A percentile compares a stretch with the other conserved stretches of the same genome.
Evolutionary conservation across 2,888 invertebrate genomes (phyloP).

Genomic region (Pandemis cinnamomeana): DNA sequence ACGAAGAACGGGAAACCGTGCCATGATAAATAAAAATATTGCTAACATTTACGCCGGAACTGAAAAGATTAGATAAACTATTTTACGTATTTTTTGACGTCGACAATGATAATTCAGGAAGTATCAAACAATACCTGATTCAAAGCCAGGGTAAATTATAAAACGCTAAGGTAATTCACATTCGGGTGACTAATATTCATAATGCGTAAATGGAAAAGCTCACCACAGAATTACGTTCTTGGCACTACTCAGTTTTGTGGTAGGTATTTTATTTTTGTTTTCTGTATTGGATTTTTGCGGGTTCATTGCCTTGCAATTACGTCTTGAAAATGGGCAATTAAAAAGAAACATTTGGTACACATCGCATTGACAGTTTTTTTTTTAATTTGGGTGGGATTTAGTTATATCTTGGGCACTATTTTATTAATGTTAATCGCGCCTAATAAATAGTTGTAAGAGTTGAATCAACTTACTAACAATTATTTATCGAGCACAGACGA

Average conservation of each 20-base stretch:
- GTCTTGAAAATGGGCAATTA: no score
- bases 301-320: not conserved
- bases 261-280: not conserved
- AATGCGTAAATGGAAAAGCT: not conserved
- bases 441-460: no score
- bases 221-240: not conserved
- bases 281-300: not conserved
- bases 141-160: not conserved
- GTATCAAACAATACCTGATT: not conserved
- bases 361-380: no score
- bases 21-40: not conserved
- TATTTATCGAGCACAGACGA: not conserved
- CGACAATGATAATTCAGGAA: not conserved
- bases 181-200: slow-evolving; percentile 6
- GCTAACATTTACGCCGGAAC: not conserved
- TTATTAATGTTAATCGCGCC: no score
- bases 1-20: not conserved
- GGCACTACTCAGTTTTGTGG: not conserved
- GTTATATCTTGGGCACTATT: no score
- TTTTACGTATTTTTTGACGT: not conserved
- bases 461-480: no score
- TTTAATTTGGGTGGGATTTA: no score
- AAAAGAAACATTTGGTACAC: no score
- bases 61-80: not conserved
- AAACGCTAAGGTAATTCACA: not conserved